These are phyloP conservation scores for Cephus nigrinus DNA, from an alignment of 2,888 invertebrate species.

Conservation along the genomic window DNA sequence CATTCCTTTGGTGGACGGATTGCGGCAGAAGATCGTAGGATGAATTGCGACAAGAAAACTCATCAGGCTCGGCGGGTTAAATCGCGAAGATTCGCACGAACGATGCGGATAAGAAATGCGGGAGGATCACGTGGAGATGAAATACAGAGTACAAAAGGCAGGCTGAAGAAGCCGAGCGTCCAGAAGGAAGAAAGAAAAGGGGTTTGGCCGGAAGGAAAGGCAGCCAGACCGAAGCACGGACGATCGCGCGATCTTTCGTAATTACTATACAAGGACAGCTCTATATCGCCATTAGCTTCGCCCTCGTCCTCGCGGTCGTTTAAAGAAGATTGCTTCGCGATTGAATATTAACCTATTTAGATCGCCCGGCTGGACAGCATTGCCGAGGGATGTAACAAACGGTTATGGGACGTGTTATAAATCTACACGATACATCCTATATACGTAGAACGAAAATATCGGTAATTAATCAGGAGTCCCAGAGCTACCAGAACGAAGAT, in stretches of 20 bases:
- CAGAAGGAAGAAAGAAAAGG: background rate
- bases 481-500: background rate
- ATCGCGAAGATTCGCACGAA: background rate
- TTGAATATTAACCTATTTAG: constrained; percentile 26
- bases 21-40: background rate
- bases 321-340: constrained; percentile 23
- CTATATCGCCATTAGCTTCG: constrained; percentile 1
- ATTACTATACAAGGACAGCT: constrained; percentile 18
- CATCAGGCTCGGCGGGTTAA: background rate
- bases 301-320: constrained; percentile 17
- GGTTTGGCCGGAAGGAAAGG: background rate
- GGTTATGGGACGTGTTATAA: background rate
- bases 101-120: background rate
- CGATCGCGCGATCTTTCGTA: constrained; percentile 32
- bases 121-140: background rate
- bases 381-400: background rate
- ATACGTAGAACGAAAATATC: background rate
- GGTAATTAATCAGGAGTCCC: background rate
- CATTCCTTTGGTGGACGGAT: background rate
- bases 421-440: background rate
- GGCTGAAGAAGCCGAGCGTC: too few relatives aligned
- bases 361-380: background rate
- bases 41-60: background rate
- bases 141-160: background rate
- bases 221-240: background rate